phyloP scores from a whole-genome alignment of 2,888 invertebrate genomes.

The Platerodrilus igneus region DNA sequence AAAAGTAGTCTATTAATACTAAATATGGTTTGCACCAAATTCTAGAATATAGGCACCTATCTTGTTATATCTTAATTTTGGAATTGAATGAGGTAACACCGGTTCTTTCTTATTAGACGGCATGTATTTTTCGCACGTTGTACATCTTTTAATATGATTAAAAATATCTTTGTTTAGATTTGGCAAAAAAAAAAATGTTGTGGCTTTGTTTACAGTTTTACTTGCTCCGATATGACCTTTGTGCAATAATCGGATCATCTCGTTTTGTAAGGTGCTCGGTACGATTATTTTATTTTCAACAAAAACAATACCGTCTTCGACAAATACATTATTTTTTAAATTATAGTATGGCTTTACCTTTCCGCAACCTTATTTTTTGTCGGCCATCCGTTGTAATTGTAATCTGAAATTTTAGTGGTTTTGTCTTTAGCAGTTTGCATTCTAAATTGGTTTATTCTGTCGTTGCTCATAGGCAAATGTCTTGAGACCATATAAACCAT shows the following conservation, averaged over 20 bases:
- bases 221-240: conserved; percentile 22
- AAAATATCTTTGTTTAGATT: conserved; percentile 9
- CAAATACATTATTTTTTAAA: conserved; percentile 16
- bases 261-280: too few relatives aligned
- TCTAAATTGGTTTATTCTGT: conserved; percentile 15
- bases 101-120: conserved; percentile 25
- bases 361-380: too few relatives aligned
- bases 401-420: conserved; percentile 10
- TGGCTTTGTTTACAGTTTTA: conserved; percentile 4
- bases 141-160: conserved; percentile 20
- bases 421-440: conserved; percentile 15
- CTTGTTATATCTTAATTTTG: too few relatives aligned
- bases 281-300: conserved; percentile 23
- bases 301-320: conserved; percentile 24
- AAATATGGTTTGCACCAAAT: conserved; percentile 20
- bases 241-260: too few relatives aligned
- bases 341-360: conserved; percentile 14
- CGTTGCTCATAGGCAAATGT: conserved; percentile 21
- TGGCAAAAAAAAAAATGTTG: conserved; percentile 13
- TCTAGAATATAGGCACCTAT: conserved; percentile 25
- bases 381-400: conserved; percentile 26
- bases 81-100: too few relatives aligned
- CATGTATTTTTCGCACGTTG: conserved; percentile 25
- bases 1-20: conserved; percentile 27
- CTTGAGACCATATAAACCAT: conserved; percentile 24